phyloP scores from a whole-genome alignment of 2,797 vertebrate genomes.

The Falco novaeseelandiae region DNA sequence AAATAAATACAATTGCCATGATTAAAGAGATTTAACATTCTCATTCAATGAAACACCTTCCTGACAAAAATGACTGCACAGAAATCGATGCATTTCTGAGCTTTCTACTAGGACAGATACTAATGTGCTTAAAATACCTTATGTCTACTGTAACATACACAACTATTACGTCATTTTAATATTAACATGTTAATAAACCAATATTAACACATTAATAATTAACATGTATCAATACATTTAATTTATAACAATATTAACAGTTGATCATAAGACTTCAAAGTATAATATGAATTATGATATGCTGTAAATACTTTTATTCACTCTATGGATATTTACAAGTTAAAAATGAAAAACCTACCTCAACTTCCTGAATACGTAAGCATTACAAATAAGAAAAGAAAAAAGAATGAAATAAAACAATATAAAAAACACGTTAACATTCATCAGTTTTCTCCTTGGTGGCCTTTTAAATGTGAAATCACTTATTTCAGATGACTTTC shows the following conservation, averaged over 20 bases:
- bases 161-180: not conserved
- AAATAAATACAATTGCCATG: not conserved
- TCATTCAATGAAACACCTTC: not conserved
- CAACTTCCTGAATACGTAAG: constrained; percentile 90
- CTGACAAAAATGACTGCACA: not conserved
- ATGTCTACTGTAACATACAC: not conserved
- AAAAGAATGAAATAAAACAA: constrained; percentile 74
- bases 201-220: not conserved
- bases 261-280: not conserved
- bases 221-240: not conserved
- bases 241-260: constrained; percentile 13
- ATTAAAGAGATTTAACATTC: not conserved
- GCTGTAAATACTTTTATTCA: constrained; percentile 28
- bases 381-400: constrained; percentile 78
- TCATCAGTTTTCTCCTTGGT: constrained; percentile 37
- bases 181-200: not conserved
- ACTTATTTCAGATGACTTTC: constrained; percentile 32
- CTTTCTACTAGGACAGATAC: not conserved
- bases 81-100: not conserved
- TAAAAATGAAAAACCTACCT: constrained; percentile 87
- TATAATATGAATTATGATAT: not conserved
- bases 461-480: constrained; percentile 45
- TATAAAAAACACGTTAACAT: constrained; percentile 64
- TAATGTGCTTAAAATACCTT: not conserved
- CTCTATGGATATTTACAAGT: constrained; percentile 56